Evolutionary conservation across 1,140 invertebrate genomes (phyloP).

Genomic region (Neoseiulus cucumeris): DNA sequence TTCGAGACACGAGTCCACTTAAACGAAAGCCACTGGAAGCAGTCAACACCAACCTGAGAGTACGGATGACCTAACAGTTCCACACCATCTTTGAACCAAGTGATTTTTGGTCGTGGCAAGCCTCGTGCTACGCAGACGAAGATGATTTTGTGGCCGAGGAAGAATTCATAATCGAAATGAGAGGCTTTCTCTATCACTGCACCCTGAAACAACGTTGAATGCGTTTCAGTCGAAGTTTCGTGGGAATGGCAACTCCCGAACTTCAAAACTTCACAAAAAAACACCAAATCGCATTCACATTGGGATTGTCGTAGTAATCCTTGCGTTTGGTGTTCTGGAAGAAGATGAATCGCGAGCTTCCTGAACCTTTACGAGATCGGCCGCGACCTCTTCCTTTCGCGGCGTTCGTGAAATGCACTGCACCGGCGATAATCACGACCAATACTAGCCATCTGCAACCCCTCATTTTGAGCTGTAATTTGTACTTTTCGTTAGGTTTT

Average conservation of each 20-base stretch:
- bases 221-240: not conserved
- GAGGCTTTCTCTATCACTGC: conserved; percentile 71
- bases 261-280: not conserved
- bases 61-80: conserved; percentile 70
- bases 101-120: conserved; percentile 43
- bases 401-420: not conserved
- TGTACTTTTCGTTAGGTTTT: too few species aligned
- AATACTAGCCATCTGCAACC: too few species aligned
- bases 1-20: too few species aligned
- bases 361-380: not conserved
- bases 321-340: conserved; percentile 19
- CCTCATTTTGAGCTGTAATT: too few species aligned
- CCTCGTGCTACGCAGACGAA: conserved; percentile 71
- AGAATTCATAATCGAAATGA: conserved; percentile 80
- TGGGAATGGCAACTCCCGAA: not conserved
- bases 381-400: not conserved
- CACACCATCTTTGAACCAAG: conserved; percentile 60
- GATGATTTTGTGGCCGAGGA: conserved; percentile 72
- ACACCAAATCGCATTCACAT: conserved; percentile 19
- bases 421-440: not conserved
- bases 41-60: conserved; percentile 44
- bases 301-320: conserved; percentile 23
- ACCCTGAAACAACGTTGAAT: conserved; percentile 37
- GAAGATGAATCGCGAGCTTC: conserved; percentile 17
- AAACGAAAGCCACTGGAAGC: not conserved